A percentile compares a stretch with the other conserved stretches of the same genome.
These are phyloP conservation scores for Myotis daubentonii DNA, from an alignment of 2,797 vertebrate genomes.

Conservation along the genomic window DNA sequence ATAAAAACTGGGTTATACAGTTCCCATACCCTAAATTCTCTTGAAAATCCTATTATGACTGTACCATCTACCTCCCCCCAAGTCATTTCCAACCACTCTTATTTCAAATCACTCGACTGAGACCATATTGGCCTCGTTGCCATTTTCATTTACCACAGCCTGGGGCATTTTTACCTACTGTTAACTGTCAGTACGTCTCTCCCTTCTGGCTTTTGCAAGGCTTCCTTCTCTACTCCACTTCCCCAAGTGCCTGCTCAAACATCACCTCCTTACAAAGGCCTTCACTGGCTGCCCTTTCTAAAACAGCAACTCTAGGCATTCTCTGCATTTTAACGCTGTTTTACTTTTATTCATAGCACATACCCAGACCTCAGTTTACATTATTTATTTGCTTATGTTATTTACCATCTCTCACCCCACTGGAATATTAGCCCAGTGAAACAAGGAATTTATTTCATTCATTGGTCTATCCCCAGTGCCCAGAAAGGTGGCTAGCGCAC, in stretches of 20 bases:
- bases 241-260: neutral
- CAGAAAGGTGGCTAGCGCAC: conserved; percentile 54
- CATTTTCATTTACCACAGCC: neutral
- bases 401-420: neutral
- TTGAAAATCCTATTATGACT: neutral
- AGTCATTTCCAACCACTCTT: neutral
- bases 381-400: neutral
- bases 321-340: neutral
- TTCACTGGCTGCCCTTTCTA: neutral
- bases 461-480: neutral
- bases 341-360: neutral
- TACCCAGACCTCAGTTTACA: neutral
- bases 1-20: neutral
- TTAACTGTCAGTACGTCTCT: neutral
- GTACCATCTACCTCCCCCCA: neutral
- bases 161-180: neutral
- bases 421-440: neutral
- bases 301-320: neutral
- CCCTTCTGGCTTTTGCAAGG: neutral
- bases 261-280: neutral
- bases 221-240: neutral
- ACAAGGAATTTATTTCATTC: neutral
- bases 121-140: neutral
- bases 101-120: neutral
- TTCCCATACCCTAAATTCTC: neutral